These are phyloP conservation scores for Pecten maximus DNA, from an alignment of 2,888 invertebrate species.

Conservation along the genomic window DNA sequence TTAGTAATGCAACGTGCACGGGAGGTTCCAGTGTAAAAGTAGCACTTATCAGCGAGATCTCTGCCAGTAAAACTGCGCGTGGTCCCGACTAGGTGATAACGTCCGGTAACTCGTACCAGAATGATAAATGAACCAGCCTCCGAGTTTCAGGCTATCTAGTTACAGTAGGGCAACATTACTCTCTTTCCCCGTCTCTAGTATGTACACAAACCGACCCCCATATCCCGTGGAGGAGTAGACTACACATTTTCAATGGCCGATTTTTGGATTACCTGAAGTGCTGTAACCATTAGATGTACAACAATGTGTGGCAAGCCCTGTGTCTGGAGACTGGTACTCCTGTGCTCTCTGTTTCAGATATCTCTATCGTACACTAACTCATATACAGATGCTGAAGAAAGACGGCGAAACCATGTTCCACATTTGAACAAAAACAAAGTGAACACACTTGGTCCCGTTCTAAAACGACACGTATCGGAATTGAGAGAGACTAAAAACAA, in stretches of 20 bases:
- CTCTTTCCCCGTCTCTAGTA: background rate
- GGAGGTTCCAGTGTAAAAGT: background rate
- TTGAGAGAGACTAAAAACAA: constrained; percentile 82
- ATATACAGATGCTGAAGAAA: background rate
- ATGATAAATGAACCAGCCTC: constrained; percentile 25
- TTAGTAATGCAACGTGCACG: background rate
- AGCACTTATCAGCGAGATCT: background rate
- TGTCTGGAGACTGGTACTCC: background rate
- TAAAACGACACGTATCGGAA: constrained; percentile 85
- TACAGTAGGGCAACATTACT: background rate
- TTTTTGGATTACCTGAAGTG: background rate
- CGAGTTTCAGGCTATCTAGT: background rate
- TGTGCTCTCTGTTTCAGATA: background rate
- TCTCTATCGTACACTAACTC: background rate
- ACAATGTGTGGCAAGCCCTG: background rate
- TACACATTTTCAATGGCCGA: background rate
- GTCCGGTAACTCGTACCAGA: constrained; percentile 9
- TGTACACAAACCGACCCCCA: background rate
- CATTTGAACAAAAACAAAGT: constrained; percentile 82
- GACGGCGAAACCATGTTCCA: background rate
- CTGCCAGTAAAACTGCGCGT: background rate
- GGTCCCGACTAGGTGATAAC: constrained; percentile 19
- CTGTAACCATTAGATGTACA: background rate
- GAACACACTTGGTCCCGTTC: constrained; percentile 84
- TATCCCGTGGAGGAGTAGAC: background rate